Evolutionary conservation across 2,113 vertebrate genomes (phyloP).

Genomic region (Phylloscopus whistleri): DNA sequence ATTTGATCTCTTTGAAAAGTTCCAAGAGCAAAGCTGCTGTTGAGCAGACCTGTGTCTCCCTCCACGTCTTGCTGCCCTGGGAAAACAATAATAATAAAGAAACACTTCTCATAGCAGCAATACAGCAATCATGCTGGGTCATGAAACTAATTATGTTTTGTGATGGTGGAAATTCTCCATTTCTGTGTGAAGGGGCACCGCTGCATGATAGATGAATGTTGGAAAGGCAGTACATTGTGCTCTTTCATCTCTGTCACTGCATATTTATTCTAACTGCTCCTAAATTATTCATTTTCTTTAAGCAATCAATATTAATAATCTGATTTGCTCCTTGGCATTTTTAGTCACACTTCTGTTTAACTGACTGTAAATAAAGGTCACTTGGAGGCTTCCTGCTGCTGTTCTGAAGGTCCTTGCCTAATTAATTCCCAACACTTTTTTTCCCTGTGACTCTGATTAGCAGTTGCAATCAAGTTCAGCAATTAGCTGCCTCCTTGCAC

Average conservation of each 20-base stretch:
- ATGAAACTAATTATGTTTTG: constrained; percentile 76
- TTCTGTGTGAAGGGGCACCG: constrained; percentile 60
- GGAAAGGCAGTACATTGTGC: constrained; percentile 61
- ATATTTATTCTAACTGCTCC: constrained; percentile 81
- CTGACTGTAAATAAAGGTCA: constrained; percentile 91
- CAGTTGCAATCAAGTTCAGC: constrained; percentile 82
- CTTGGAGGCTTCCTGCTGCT: constrained; percentile 83
- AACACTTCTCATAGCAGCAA: constrained; percentile 29
- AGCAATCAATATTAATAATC: constrained; percentile 90
- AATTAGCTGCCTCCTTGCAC: constrained; percentile 78
- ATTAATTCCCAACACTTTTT: constrained; percentile 83
- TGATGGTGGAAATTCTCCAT: constrained; percentile 72
- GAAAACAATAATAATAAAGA: constrained; percentile 21
- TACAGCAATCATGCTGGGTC: constrained; percentile 63
- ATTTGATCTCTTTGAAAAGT: constrained; percentile 46
- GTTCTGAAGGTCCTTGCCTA: constrained; percentile 83
- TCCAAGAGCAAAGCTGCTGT: constrained; percentile 23
- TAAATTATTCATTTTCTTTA: constrained; percentile 90
- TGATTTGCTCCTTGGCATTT: constrained; percentile 85
- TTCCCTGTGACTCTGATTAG: constrained; percentile 80
- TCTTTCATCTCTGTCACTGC: constrained; percentile 77
- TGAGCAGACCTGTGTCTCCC: background rate
- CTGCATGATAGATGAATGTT: constrained; percentile 71
- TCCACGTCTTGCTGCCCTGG: background rate
- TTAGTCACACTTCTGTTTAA: constrained; percentile 87